A percentile compares a stretch with the other conserved stretches of the same genome.
phyloP scores from a whole-genome alignment of 1,140 invertebrate species.

The Trachelipus rathkii region DNA sequence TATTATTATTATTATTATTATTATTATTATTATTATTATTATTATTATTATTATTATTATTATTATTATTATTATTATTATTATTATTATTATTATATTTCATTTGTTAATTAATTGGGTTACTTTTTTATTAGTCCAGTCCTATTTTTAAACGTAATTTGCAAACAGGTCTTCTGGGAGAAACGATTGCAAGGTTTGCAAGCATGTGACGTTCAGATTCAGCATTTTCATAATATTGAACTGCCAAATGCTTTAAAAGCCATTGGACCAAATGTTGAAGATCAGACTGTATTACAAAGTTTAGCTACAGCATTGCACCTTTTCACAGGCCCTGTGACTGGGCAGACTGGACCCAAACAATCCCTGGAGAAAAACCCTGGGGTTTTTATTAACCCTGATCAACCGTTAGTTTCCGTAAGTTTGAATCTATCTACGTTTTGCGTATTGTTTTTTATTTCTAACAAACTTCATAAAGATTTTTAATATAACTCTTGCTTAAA shows the following conservation, averaged over 20 bases:
- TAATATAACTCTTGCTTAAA: too few relatives aligned
- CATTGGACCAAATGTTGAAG: constrained; percentile 79
- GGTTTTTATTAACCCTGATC: constrained; percentile 91
- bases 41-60: too few relatives aligned
- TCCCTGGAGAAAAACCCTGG: constrained; percentile 89
- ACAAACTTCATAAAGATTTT: too few relatives aligned
- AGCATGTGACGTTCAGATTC: constrained; percentile 77
- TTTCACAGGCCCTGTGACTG: constrained; percentile 62
- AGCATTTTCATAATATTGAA: constrained; percentile 74
- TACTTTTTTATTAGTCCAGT: too few relatives aligned
- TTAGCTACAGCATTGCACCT: constrained; percentile 53
- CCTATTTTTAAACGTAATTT: too few relatives aligned
- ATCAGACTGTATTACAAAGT: constrained; percentile 52
- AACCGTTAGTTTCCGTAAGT: constrained; percentile 81
- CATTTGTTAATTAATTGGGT: too few relatives aligned
- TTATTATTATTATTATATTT: too few relatives aligned
- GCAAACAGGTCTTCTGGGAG: constrained; percentile 85
- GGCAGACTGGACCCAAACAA: constrained; percentile 77
- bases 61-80: too few relatives aligned
- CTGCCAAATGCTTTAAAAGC: constrained; percentile 80
- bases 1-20: too few relatives aligned
- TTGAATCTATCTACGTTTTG: too few relatives aligned
- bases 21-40: too few relatives aligned
- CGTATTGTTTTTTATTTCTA: too few relatives aligned
- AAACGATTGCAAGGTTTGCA: constrained; percentile 87